A percentile compares a stretch with the other conserved stretches of the same genome.
Conservation (phyloP, 2,113 vertebrate genomes). For the Sebastes schlegelii region DNA sequence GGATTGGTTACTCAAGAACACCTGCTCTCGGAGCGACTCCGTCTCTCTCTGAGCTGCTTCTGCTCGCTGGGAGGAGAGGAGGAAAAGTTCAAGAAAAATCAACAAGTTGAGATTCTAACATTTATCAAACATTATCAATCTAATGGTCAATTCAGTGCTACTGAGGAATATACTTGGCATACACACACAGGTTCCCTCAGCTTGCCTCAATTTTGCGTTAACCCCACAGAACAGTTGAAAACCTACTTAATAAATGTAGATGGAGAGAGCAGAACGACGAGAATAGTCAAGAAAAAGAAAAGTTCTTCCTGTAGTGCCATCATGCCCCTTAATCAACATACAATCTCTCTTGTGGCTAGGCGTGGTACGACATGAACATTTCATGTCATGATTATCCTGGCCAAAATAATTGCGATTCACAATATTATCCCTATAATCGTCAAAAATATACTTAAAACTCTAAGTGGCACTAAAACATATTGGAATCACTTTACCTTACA, state of each 20-base stretch:
- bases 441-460: too few species aligned
- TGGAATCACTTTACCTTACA: too few species aligned
- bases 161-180: not conserved
- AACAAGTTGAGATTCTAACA: not conserved
- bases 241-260: not conserved
- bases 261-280: not conserved
- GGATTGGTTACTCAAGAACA: constrained; percentile 93
- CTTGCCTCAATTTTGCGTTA: constrained; percentile 1
- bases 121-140: constrained; percentile 31
- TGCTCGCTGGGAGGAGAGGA: constrained; percentile 87
- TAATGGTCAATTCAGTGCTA: constrained; percentile 4
- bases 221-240: constrained; percentile 11
- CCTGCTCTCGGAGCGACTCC: constrained; percentile 92
- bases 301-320: not conserved
- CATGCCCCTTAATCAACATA: not conserved
- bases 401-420: too few species aligned
- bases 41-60: constrained; percentile 95
- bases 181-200: constrained; percentile 3
- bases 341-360: not conserved
- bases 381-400: too few species aligned
- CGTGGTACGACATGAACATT: too few species aligned
- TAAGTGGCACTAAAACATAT: too few species aligned
- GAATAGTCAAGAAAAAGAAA: constrained; percentile 1
- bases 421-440: too few species aligned
- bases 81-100: constrained; percentile 11